phyloP scores from a whole-genome alignment of 1,140 invertebrate species.

The Meloidogyne floridensis region DNA sequence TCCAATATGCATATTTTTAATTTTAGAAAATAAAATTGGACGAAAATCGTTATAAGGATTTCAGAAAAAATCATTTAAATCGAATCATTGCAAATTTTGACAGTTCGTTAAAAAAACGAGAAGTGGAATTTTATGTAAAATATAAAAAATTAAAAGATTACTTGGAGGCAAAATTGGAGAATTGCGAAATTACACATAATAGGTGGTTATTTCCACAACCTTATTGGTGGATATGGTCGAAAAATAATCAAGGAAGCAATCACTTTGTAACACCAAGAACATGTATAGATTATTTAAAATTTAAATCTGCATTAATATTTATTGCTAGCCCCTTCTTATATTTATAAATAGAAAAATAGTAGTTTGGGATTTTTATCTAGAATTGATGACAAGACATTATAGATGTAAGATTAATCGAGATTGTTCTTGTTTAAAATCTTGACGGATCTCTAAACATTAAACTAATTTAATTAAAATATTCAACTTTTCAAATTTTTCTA shows the following conservation, averaged over 20 bases:
- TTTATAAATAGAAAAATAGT: too few species aligned
- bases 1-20: too few species aligned
- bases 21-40: not conserved
- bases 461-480: not conserved
- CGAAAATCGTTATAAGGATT: not conserved
- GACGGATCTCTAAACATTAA: too few species aligned
- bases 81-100: conserved; percentile 1
- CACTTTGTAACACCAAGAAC: not conserved
- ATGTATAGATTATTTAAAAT: not conserved
- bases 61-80: not conserved
- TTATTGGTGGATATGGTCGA: not conserved
- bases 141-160: not conserved
- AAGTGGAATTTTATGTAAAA: not conserved
- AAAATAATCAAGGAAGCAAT: not conserved
- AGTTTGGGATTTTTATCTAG: too few species aligned
- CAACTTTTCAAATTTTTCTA: not conserved
- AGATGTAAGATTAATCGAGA: too few species aligned
- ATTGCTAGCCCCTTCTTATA: too few species aligned
- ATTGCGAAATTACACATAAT: not conserved
- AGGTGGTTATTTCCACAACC: not conserved
- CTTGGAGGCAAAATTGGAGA: not conserved
- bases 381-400: too few species aligned
- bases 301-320: too few species aligned
- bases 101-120: not conserved
- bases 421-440: too few species aligned